Conservation (phyloP, 2,888 invertebrate genomes). For the Cephus rjabovi region DNA sequence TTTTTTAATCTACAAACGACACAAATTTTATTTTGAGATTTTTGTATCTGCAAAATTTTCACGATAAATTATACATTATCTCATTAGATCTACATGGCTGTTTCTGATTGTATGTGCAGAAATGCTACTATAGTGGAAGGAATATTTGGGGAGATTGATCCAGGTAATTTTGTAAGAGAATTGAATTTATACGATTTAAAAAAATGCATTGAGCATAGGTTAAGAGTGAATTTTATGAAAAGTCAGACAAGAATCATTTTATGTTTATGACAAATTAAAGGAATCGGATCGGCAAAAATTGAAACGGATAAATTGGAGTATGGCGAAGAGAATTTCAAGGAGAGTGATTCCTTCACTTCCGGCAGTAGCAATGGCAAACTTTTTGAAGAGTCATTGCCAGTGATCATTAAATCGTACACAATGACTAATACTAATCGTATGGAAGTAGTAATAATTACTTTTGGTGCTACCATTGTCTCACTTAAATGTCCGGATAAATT, state of each 20-base stretch:
- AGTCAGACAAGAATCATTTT: not conserved
- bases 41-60: slow-evolving; percentile 29
- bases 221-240: not conserved
- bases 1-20: not conserved
- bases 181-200: not conserved
- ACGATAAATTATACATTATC: not conserved
- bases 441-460: slow-evolving; percentile 76
- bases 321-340: not conserved
- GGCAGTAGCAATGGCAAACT: not conserved
- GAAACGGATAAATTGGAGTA: not conserved
- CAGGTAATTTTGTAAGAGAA: slow-evolving; percentile 26
- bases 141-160: slow-evolving; percentile 46
- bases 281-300: slow-evolving; percentile 10
- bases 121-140: slow-evolving; percentile 46
- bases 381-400: not conserved
- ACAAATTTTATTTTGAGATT: not conserved
- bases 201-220: not conserved
- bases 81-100: slow-evolving; percentile 1
- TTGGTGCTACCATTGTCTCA: slow-evolving; percentile 84
- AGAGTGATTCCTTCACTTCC: not conserved
- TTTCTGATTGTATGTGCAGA: slow-evolving; percentile 39
- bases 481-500: slow-evolving; percentile 80
- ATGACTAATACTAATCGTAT: slow-evolving; percentile 76
- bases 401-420: slow-evolving; percentile 65
- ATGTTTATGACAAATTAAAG: not conserved